Conservation (phyloP, 2,797 vertebrate genomes). For the Sebastiscus albofasciatus region DNA sequence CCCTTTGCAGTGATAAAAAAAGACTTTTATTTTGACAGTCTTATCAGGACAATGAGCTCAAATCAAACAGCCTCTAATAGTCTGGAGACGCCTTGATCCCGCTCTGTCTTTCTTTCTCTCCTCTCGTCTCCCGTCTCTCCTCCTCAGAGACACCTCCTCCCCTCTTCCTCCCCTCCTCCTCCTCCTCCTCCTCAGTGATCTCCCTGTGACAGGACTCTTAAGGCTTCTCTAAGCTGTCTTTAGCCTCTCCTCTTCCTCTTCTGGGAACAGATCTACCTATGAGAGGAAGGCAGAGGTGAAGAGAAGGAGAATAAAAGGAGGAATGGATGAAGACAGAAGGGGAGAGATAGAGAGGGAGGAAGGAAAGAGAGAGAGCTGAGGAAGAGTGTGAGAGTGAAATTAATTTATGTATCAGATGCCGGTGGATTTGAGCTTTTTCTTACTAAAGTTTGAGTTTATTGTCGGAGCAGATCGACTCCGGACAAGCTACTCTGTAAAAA, state of each 20-base stretch:
- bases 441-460: not conserved
- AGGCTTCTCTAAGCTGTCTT: slow-evolving; percentile 74
- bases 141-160: slow-evolving; percentile 51
- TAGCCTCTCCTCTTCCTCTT: slow-evolving; percentile 62
- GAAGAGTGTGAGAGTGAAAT: not conserved
- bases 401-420: not conserved
- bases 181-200: slow-evolving; percentile 56
- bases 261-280: not conserved
- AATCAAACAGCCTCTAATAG: slow-evolving; percentile 83
- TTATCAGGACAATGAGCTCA: slow-evolving; percentile 82
- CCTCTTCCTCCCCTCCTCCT: not conserved
- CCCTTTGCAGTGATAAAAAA: slow-evolving; percentile 16
- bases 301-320: not conserved
- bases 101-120: slow-evolving; percentile 41
- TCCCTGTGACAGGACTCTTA: slow-evolving; percentile 60
- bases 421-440: no score
- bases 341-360: not conserved
- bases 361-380: not conserved
- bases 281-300: not conserved
- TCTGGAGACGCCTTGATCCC: slow-evolving; percentile 77
- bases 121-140: not conserved
- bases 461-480: no score
- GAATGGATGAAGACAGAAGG: not conserved
- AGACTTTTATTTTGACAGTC: slow-evolving; percentile 80
- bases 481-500: no score